Evolutionary conservation across 2,113 vertebrate genomes (phyloP).

Genomic region (Dicaeum eximium): DNA sequence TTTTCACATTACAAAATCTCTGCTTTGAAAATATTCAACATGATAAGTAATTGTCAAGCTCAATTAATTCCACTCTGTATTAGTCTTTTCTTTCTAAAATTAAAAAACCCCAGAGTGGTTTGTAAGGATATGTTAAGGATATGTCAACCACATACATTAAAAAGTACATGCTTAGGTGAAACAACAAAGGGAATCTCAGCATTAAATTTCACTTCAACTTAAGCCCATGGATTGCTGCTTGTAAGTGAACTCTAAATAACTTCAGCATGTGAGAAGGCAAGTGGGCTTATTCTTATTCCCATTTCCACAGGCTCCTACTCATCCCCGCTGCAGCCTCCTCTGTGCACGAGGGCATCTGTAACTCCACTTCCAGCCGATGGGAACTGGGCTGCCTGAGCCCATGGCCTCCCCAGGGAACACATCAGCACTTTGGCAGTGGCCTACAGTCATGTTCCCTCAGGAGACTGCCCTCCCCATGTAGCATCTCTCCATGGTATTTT

Average conservation of each 20-base stretch:
- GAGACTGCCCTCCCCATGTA: rapidly evolving
- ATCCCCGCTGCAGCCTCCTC: background rate
- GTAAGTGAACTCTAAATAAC: background rate
- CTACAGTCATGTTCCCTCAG: background rate
- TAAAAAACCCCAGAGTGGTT: background rate
- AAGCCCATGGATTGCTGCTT: background rate
- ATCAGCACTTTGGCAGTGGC: background rate
- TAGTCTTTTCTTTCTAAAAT: background rate
- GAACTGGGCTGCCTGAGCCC: background rate
- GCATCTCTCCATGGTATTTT: background rate
- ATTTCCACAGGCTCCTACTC: background rate
- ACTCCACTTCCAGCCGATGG: background rate
- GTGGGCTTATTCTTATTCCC: background rate
- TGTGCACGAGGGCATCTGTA: rapidly evolving
- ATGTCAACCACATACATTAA: background rate
- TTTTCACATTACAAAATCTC: background rate
- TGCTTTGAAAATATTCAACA: background rate
- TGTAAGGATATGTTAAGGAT: background rate
- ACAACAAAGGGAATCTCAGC: background rate
- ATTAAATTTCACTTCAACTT: background rate
- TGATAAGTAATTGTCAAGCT: background rate
- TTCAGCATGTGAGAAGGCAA: background rate
- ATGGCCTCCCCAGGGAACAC: background rate
- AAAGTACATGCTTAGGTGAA: rapidly evolving
- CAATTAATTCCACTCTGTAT: background rate